Percentiles rank a stretch among this genome's conserved stretches.
Conservation (phyloP, 2,888 invertebrate species). For the Chesias legatella region DNA sequence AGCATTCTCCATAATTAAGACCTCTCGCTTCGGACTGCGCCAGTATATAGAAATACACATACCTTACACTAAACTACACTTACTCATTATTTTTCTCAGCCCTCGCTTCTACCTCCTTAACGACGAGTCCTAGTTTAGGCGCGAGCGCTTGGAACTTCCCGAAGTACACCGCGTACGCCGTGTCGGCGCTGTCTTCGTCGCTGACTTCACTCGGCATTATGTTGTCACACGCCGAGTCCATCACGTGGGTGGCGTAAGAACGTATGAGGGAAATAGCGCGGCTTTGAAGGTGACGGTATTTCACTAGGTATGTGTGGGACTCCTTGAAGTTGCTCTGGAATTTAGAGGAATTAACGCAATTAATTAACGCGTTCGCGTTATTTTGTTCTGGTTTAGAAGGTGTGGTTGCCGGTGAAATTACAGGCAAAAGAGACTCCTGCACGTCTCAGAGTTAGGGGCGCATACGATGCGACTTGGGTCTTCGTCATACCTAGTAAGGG, state of each 20-base stretch:
- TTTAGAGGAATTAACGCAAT: too few species aligned
- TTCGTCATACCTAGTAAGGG: too few species aligned
- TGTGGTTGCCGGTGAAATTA: too few species aligned
- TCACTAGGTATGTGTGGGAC: slow-evolving; percentile 88
- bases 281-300: slow-evolving; percentile 91
- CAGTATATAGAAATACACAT: too few species aligned
- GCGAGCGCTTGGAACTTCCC: slow-evolving; percentile 97
- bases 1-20: too few species aligned
- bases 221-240: slow-evolving; percentile 90
- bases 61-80: slow-evolving; percentile 54
- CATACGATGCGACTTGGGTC: too few species aligned
- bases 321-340: slow-evolving; percentile 91
- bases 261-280: slow-evolving; percentile 90
- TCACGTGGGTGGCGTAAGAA: slow-evolving; percentile 87
- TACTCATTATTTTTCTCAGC: slow-evolving; percentile 87
- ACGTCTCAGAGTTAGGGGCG: too few species aligned
- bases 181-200: slow-evolving; percentile 76
- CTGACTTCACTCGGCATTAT: slow-evolving; percentile 71
- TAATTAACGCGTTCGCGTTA: too few species aligned
- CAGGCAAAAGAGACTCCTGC: too few species aligned
- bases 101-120: slow-evolving; percentile 90
- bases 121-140: slow-evolving; percentile 89
- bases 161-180: slow-evolving; percentile 92
- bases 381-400: too few species aligned
- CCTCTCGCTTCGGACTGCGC: too few species aligned